A percentile compares a stretch with the other conserved stretches of the same genome.
Conservation (phyloP, 2,888 invertebrate genomes). For the Pseudeuparius sepicola region DNA sequence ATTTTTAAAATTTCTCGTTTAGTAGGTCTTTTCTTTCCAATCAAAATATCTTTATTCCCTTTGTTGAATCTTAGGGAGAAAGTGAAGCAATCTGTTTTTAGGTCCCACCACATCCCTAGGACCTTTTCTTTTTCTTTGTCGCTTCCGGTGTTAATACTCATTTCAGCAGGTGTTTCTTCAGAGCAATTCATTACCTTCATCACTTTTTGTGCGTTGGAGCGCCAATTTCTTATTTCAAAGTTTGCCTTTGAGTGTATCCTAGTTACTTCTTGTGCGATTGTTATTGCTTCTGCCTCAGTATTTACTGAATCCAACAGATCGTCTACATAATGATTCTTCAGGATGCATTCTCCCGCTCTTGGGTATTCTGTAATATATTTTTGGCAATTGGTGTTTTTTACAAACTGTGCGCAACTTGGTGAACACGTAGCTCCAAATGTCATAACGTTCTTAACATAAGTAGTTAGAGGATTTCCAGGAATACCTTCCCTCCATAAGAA, state of each 20-base stretch:
- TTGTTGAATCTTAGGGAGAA: constrained; percentile 11
- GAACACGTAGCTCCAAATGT: constrained; percentile 21
- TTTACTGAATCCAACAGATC: constrained; percentile 17
- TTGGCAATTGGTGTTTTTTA: constrained; percentile 19
- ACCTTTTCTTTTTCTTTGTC: constrained; percentile 14
- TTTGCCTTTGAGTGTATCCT: constrained; percentile 11
- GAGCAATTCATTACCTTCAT: constrained; percentile 5
- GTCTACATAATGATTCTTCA: constrained; percentile 22
- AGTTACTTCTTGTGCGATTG: not conserved
- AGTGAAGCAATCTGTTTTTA: constrained; percentile 9
- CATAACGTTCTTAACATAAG: constrained; percentile 18
- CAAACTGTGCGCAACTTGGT: constrained; percentile 17
- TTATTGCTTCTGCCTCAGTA: constrained; percentile 12
- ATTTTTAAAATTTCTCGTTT: constrained; percentile 16
- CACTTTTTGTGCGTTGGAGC: constrained; percentile 21
- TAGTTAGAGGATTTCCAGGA: constrained; percentile 10
- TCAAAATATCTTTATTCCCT: constrained; percentile 14
- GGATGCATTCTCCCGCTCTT: constrained; percentile 15
- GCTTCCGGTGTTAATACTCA: too few relatives aligned
- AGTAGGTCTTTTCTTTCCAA: constrained; percentile 14
- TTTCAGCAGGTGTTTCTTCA: too few relatives aligned
- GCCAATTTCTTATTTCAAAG: constrained; percentile 22
- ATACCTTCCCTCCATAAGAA: constrained; percentile 27
- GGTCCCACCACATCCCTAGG: constrained; percentile 16
- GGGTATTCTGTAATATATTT: constrained; percentile 14